Conservation (phyloP, 23 tunicate species). For the Styela clava region DNA sequence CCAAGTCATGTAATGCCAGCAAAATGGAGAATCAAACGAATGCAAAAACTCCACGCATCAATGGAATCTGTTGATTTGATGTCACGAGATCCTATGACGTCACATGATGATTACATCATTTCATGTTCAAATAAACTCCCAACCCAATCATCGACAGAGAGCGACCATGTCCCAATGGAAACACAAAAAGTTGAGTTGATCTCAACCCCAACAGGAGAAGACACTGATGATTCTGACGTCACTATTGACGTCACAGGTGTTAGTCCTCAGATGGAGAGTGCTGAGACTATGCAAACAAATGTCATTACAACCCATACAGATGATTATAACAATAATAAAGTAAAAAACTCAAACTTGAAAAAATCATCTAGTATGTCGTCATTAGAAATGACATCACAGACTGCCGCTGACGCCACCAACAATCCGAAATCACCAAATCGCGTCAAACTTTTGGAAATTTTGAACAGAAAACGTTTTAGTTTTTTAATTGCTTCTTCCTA, state of each 20-base stretch:
- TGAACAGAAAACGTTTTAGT: neutral
- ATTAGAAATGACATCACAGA: neutral
- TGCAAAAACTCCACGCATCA: conserved; percentile 10
- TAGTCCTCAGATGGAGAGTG: neutral
- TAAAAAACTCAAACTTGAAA: neutral
- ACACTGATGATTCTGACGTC: neutral
- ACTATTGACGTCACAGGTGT: neutral
- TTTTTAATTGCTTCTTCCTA: neutral
- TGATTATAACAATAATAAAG: neutral
- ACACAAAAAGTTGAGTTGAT: neutral
- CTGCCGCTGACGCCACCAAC: neutral
- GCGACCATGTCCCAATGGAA: neutral
- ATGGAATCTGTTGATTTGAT: neutral
- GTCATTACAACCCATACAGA: neutral
- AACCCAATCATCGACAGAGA: neutral
- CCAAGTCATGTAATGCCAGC: conserved; percentile 79
- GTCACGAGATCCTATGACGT: neutral
- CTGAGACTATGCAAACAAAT: neutral
- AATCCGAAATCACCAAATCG: neutral
- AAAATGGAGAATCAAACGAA: conserved; percentile 64
- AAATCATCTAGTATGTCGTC: neutral
- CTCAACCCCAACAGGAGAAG: neutral
- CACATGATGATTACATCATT: neutral
- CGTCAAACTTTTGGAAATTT: neutral
- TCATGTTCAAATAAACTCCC: neutral